Percentiles rank a stretch among this genome's conserved stretches.
These are phyloP conservation scores for Nephrocerus scutellatus DNA, from an alignment of 2,888 invertebrate species.

Conservation along the genomic window DNA sequence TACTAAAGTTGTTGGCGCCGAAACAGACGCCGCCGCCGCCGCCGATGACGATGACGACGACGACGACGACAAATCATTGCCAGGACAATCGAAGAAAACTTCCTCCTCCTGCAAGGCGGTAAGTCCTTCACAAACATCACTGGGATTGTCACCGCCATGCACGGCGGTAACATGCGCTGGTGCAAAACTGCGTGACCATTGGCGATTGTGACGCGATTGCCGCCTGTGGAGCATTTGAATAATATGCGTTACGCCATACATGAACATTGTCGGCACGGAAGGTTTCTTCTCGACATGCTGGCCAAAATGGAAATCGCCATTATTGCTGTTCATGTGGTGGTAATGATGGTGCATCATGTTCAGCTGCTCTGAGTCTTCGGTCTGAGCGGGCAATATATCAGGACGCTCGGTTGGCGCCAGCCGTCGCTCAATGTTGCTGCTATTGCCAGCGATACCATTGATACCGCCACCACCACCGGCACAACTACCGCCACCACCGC, in stretches of 20 bases:
- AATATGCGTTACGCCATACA: constrained; percentile 38
- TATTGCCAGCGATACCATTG: constrained; percentile 22
- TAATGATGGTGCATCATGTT: no score
- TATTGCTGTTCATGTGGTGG: constrained; percentile 7
- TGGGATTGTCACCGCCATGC: constrained; percentile 47
- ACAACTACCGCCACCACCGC: not conserved
- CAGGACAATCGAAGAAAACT: constrained; percentile 52
- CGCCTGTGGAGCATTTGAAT: constrained; percentile 54
- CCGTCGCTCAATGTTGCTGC: constrained; percentile 1
- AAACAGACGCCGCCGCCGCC: constrained; percentile 12
- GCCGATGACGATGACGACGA: no score
- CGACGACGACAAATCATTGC: no score
- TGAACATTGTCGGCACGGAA: constrained; percentile 42
- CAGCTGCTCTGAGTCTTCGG: no score
- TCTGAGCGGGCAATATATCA: constrained; percentile 44
- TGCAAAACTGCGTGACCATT: constrained; percentile 68
- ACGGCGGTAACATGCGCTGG: constrained; percentile 47
- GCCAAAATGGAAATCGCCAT: constrained; percentile 30
- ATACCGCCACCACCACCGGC: constrained; percentile 28
- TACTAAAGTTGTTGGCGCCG: no score
- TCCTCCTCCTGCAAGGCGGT: constrained; percentile 50
- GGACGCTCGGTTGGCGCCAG: constrained; percentile 36
- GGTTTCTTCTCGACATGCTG: constrained; percentile 47
- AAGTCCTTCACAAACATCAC: constrained; percentile 46
- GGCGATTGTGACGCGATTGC: constrained; percentile 37